phyloP scores from a whole-genome alignment of 2,113 vertebrate genomes.

The Martes martes region DNA sequence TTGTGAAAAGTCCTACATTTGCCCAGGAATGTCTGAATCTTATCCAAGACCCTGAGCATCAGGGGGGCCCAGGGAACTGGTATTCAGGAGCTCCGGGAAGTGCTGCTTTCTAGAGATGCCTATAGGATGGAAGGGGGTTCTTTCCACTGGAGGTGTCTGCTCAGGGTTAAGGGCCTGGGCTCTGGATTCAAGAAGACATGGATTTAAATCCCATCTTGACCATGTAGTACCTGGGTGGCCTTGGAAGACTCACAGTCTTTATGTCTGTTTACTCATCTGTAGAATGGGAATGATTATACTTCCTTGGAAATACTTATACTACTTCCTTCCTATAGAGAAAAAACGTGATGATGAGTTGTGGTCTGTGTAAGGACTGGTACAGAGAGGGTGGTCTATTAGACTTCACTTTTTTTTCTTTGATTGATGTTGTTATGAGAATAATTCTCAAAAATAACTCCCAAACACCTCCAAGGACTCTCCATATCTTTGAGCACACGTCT shows the following conservation, averaged over 20 bases:
- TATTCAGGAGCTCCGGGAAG: neutral
- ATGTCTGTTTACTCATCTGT: neutral
- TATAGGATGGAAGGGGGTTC: neutral
- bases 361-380: neutral
- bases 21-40: neutral
- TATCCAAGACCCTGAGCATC: neutral
- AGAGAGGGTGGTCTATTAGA: neutral
- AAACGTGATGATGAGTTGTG: neutral
- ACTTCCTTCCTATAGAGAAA: neutral
- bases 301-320: neutral
- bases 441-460: constrained; percentile 19
- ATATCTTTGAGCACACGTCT: constrained; percentile 38
- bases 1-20: neutral
- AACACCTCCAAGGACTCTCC: constrained; percentile 43
- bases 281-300: neutral
- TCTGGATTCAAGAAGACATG: neutral
- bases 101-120: neutral
- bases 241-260: neutral
- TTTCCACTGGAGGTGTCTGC: neutral
- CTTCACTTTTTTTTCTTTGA: neutral
- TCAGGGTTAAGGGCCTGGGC: neutral
- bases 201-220: neutral
- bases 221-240: neutral
- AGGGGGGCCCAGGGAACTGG: neutral
- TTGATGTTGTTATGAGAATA: neutral